Base-by-base conservation (phyloP, 2,888 invertebrate genomes). In the Chrysopilus asiliformis region DNA sequence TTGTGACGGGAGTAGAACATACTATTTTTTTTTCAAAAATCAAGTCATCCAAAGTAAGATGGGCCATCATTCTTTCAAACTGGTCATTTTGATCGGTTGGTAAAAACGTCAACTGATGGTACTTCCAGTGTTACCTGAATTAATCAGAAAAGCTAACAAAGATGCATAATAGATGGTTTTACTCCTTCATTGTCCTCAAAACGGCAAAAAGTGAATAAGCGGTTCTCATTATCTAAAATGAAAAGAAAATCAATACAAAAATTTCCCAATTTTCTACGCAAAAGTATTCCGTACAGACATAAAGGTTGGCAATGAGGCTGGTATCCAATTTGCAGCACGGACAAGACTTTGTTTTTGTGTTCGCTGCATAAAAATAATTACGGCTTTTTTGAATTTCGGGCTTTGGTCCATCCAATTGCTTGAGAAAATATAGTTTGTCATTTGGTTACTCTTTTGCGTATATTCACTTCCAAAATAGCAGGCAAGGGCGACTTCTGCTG, bases 381-480 rank as follows among this genome's bases (percentile, higher is more conserved):
- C 48, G 4, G 55, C 52, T 8, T 58, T 58, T 13, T 57, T 58
- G 47, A 68, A 71, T 39, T 49, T 50, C 0, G 45, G 46, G 36
- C 64, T 53, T 48, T 73, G 69, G 6, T 68, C 63, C 32, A 67
- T 60, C 73, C 74, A 74, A 3, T 66, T 66, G 43, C 68, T 67
- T 34, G 63, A 60, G 47, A 71, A 73, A 44, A 71, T 50, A 30
- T 64, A 64, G 20, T 67, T 59, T 1, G 65, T 57, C 3, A 74
- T 56, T 2, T 61, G 52, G 46, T 65, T 59, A 43, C 71, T 70
- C 64, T 70, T 55, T 4, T 53, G 45, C 5, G 66, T 68, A 28
- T 72, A 58, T 37, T 65, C 64, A 43, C 67, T 67, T 0, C 72
- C 71, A 36, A 68, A 70, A 62, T 67, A 70, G 48, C 72, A 71